These are phyloP conservation scores for Abrostola tripartita DNA, from an alignment of 2,888 invertebrate species.

Conservation along the genomic window DNA sequence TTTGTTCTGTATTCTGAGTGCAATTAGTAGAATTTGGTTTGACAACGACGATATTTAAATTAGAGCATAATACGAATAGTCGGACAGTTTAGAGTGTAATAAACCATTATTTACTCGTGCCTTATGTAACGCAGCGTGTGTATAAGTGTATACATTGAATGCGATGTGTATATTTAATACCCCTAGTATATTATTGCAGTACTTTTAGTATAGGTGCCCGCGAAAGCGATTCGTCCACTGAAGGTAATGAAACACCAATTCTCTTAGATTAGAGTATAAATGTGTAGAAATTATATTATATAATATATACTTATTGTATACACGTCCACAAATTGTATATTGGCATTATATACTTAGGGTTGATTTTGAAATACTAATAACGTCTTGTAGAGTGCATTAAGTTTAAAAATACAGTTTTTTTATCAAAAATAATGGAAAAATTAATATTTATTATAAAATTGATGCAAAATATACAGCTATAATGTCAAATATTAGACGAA, in stretches of 20 bases:
- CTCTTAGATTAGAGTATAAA: slow-evolving; percentile 66
- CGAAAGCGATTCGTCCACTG: slow-evolving; percentile 85
- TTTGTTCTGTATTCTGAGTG: too few species aligned
- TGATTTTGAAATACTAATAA: too few species aligned
- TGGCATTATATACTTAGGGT: too few species aligned
- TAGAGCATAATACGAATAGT: slow-evolving; percentile 25
- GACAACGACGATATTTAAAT: background rate
- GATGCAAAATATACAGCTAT: too few species aligned
- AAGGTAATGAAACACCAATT: slow-evolving; percentile 86
- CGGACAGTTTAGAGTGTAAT: slow-evolving; percentile 27
- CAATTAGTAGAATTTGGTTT: too few species aligned
- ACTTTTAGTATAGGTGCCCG: slow-evolving; percentile 68
- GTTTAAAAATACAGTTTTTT: too few species aligned
- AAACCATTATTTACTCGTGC: slow-evolving; percentile 45
- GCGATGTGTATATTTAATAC: slow-evolving; percentile 27
- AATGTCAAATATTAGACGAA: too few species aligned
- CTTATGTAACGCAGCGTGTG: slow-evolving; percentile 58
- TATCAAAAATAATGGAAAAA: background rate
- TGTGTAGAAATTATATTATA: slow-evolving; percentile 52
- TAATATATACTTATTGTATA: slow-evolving; percentile 37
- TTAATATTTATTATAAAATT: too few species aligned
- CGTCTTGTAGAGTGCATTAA: too few species aligned
- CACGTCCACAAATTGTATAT: slow-evolving; percentile 10
- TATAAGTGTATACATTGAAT: slow-evolving; percentile 32
- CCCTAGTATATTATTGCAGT: slow-evolving; percentile 41